phyloP scores from a whole-genome alignment of 2,888 invertebrate genomes.

The Napeogenes sylphis region DNA sequence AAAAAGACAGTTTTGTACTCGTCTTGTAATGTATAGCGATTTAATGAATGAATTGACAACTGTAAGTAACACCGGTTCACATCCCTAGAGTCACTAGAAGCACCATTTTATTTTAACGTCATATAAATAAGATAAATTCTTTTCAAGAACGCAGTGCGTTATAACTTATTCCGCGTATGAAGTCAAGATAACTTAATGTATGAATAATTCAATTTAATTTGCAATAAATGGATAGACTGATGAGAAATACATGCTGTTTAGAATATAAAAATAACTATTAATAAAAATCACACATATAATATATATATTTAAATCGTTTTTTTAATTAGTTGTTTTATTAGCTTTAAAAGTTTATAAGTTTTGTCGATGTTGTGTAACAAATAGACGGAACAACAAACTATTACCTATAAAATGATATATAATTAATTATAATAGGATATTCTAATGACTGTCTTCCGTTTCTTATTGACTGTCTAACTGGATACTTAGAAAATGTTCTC shows the following conservation, averaged over 20 bases:
- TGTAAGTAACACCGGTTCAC: slow-evolving; percentile 50
- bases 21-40: slow-evolving; percentile 35
- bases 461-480: slow-evolving; percentile 10
- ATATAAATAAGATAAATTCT: slow-evolving; percentile 51
- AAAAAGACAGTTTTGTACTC: slow-evolving; percentile 8
- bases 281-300: too few relatives aligned
- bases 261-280: not conserved
- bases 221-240: not conserved
- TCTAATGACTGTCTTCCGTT: slow-evolving; percentile 19
- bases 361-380: too few relatives aligned
- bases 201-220: slow-evolving; percentile 1
- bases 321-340: too few relatives aligned
- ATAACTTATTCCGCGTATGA: not conserved
- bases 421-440: slow-evolving; percentile 15
- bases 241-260: not conserved
- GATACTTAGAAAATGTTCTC: not conserved
- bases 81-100: too few relatives aligned
- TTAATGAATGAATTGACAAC: slow-evolving; percentile 57
- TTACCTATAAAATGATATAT: too few relatives aligned
- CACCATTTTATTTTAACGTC: slow-evolving; percentile 56
- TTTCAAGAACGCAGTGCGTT: slow-evolving; percentile 24
- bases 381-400: too few relatives aligned
- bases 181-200: not conserved
- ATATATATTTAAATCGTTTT: too few relatives aligned
- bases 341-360: too few relatives aligned